Evolutionary conservation across 2,113 vertebrate genomes (phyloP).

Genomic region (Neopipo cinnamomea): DNA sequence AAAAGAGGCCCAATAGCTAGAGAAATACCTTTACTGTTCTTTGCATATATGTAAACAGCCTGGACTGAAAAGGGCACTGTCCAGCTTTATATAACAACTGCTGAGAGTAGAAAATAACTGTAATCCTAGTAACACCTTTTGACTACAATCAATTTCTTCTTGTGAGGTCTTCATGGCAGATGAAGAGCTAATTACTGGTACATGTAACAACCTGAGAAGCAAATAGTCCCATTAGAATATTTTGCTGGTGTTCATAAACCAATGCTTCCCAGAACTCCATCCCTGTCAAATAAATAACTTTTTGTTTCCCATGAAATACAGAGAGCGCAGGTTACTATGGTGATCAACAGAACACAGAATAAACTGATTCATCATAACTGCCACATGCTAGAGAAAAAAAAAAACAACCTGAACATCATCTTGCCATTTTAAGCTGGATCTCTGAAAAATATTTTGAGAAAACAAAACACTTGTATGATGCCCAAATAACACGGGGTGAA

Average conservation of each 20-base stretch:
- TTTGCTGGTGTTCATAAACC: constrained; percentile 7
- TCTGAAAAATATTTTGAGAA: constrained; percentile 8
- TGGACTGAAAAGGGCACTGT: background rate
- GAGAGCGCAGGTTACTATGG: constrained; percentile 55
- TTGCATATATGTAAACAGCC: background rate
- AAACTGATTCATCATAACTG: constrained; percentile 53
- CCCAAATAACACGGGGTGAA: background rate
- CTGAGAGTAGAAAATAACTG: background rate
- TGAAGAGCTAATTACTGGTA: background rate
- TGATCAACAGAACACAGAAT: constrained; percentile 30
- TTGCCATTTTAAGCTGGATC: constrained; percentile 3
- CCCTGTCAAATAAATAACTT: constrained; percentile 52
- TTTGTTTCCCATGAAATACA: constrained; percentile 45
- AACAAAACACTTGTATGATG: background rate
- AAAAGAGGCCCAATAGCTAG: background rate
- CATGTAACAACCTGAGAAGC: background rate
- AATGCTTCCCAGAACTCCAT: background rate
- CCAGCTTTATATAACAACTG: background rate
- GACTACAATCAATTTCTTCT: background rate
- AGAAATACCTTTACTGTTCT: background rate
- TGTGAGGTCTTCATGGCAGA: background rate
- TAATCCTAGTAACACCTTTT: background rate
- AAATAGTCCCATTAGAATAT: constrained; percentile 25
- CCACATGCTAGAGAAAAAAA: background rate
- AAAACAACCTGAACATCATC: background rate